Evolutionary conservation across 1,140 invertebrate species (phyloP).

Genomic region (Sarcophaga bullata): DNA sequence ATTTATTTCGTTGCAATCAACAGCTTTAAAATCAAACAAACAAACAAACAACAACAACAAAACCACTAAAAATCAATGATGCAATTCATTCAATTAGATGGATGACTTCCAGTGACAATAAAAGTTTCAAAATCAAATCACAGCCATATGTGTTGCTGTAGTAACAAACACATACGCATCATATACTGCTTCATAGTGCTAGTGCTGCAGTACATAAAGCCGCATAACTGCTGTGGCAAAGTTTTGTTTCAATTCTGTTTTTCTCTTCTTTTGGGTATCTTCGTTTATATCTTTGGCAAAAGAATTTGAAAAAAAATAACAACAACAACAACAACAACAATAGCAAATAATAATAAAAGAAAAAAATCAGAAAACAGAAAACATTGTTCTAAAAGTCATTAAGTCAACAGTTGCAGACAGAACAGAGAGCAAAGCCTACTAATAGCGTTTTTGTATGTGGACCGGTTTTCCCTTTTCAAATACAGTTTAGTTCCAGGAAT

Average conservation of each 20-base stretch:
- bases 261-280: background rate
- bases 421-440: background rate
- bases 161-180: background rate
- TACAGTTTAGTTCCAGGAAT: slow-evolving; percentile 40
- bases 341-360: too few species aligned
- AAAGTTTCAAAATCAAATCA: slow-evolving; percentile 40
- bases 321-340: background rate
- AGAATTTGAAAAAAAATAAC: background rate
- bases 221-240: too few species aligned
- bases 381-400: slow-evolving; percentile 27
- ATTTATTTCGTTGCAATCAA: background rate
- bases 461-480: slow-evolving; percentile 41
- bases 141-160: background rate
- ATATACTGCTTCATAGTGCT: too few species aligned
- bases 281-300: background rate
- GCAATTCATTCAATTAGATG: slow-evolving; percentile 41
- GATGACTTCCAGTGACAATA: slow-evolving; percentile 40
- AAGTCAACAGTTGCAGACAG: slow-evolving; percentile 33
- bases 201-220: too few species aligned
- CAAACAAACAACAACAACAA: background rate
- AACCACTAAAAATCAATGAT: slow-evolving; percentile 39
- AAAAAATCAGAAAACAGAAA: too few species aligned
- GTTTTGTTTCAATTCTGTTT: background rate
- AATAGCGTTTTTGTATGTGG: slow-evolving; percentile 29
- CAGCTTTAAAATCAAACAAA: background rate